Evolutionary conservation across 2,113 vertebrate species (phyloP), one percentile per base, ranked within the genome.

Genomic region (Mus spicilegus): DNA sequence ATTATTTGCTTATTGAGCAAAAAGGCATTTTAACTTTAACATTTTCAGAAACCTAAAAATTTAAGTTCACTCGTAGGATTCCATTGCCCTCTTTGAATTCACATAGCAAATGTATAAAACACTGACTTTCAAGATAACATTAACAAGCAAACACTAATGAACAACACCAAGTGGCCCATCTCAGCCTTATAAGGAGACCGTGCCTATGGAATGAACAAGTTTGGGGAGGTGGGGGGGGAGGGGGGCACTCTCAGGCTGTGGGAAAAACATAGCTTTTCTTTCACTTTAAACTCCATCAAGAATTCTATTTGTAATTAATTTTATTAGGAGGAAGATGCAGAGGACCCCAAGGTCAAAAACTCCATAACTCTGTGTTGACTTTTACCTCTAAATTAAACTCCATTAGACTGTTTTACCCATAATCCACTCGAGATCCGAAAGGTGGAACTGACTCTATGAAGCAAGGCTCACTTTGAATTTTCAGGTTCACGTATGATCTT

Each of bases 21-120:
- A 98, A 65, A 98, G 98, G 98, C 92, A 97, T 98, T 98, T 98
- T 98, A 98, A 98, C 98, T 92, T 98, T 98, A 98, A 98, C 97
- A 89, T 97, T 96, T 98, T 98, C 96, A 97, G 98, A 98, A 98
- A 95, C 96, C 95, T 97, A 97, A 98, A 97, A 97, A 92, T 97
- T 61, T 96, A 95, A 96, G 97, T 97, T 98, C 96, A 89, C 91
- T 97, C 97, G 87, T 87, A 95, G 97, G 97, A 97, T 98, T 95
- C 93, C 73, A 90, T 92, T 97, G 97, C 96, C 96, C 95, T 89
- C 93, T 97, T 98, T 97, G 97, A 96, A 97, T 97, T 88, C 97
- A 93, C 69, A 96, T 86, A 94, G 88, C 94, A 98, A 89, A 96
- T 96, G 93, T 94, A 97, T 87, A 97, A 98, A 98, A 98, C 84